These are phyloP conservation scores for Argyrosomus japonicus DNA, from an alignment of 2,113 vertebrate species.

Conservation along the genomic window DNA sequence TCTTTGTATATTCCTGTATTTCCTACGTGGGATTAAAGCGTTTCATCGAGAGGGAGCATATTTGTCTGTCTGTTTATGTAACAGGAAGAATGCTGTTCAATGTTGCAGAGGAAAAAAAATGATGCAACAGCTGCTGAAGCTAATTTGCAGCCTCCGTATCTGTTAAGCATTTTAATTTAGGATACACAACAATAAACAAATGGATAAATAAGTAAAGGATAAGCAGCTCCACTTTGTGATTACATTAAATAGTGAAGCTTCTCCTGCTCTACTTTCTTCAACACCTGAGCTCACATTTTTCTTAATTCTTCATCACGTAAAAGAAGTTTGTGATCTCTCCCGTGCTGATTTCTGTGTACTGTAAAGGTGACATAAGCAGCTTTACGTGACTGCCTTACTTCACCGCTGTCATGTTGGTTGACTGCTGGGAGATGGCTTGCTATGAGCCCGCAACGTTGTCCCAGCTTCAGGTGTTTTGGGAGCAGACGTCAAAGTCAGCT, in stretches of 20 bases:
- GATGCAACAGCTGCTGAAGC: neutral
- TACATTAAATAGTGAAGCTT: neutral
- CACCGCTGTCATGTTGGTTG: constrained; percentile 27
- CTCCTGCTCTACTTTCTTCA: neutral
- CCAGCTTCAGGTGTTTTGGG: constrained; percentile 41
- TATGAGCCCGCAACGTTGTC: constrained; percentile 9
- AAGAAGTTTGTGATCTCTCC: constrained; percentile 15
- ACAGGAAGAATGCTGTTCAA: neutral
- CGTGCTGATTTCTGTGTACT: constrained; percentile 6
- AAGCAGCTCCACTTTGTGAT: constrained; percentile 3
- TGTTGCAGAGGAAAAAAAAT: neutral
- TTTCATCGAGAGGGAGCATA: neutral
- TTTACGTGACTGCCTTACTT: constrained; percentile 47
- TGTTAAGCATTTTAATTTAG: neutral
- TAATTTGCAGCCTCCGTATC: neutral
- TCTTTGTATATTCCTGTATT: neutral
- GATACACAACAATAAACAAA: neutral
- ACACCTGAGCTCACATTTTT: constrained; percentile 7
- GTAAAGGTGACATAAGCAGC: constrained; percentile 66
- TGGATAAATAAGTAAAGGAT: neutral
- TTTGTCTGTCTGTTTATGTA: neutral
- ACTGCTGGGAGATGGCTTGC: constrained; percentile 31
- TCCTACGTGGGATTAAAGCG: neutral
- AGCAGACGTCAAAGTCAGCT: constrained; percentile 37
- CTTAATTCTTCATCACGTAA: constrained; percentile 10